Evolutionary conservation across 2,797 vertebrate genomes (phyloP).

Genomic region (Cercopithecus neglectus): DNA sequence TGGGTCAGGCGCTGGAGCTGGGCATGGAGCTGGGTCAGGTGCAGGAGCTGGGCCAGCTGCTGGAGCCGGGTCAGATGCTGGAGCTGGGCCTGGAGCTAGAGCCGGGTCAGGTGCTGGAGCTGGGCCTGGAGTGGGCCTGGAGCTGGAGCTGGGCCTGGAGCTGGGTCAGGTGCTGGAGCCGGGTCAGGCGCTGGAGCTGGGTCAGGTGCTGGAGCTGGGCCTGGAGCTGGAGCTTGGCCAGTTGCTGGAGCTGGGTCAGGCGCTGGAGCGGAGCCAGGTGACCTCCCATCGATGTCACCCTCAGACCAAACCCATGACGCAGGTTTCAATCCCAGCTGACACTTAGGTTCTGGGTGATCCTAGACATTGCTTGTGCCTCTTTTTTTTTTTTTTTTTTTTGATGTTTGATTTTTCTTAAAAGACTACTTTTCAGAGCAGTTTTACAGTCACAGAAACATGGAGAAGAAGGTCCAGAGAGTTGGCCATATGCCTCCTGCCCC

Average conservation of each 20-base stretch:
- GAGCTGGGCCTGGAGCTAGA: too few relatives aligned
- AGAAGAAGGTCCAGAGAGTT: neutral
- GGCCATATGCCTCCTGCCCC: neutral
- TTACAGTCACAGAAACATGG: neutral
- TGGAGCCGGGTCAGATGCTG: fast-evolving
- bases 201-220: fast-evolving
- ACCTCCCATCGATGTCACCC: neutral
- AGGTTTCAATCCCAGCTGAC: neutral
- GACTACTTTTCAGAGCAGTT: too few relatives aligned
- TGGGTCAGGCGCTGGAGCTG: too few relatives aligned
- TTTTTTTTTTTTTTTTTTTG: neutral
- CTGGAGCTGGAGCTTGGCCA: neutral
- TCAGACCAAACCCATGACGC: neutral
- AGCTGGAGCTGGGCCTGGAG: too few relatives aligned
- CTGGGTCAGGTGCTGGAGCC: fast-evolving
- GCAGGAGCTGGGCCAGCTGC: neutral
- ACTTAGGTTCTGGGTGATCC: neutral
- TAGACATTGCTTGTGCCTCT: neutral
- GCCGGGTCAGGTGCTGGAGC: too few relatives aligned
- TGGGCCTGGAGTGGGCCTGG: too few relatives aligned
- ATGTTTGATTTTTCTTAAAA: neutral
- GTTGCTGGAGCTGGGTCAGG: too few relatives aligned
- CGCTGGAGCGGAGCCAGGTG: neutral
- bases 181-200: too few relatives aligned
- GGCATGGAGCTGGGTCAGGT: neutral